Evolutionary conservation across 2,797 vertebrate genomes (phyloP).

Genomic region (Tapera naevia): DNA sequence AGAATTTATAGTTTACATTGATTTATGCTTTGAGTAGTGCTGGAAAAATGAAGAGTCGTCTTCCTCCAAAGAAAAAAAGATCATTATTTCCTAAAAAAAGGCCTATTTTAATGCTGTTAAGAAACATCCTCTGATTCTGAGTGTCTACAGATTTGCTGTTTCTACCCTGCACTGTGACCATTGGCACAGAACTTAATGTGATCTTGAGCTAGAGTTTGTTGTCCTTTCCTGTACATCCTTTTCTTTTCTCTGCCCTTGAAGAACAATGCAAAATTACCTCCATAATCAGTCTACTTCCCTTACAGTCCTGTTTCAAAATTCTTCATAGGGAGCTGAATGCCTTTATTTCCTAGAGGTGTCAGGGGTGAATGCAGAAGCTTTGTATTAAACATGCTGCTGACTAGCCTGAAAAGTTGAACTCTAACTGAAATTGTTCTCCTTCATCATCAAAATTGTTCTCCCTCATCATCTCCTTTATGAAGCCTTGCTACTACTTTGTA

Average conservation of each 20-base stretch:
- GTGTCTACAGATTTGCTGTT: neutral
- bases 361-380: neutral
- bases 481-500: neutral
- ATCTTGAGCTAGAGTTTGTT: neutral
- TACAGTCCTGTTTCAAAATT: neutral
- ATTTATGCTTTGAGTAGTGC: neutral
- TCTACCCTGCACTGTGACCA: neutral
- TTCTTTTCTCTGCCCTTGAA: neutral
- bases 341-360: neutral
- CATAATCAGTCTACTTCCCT: neutral
- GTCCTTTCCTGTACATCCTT: neutral
- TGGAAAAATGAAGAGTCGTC: neutral
- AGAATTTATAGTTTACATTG: neutral
- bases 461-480: neutral
- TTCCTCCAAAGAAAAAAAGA: neutral
- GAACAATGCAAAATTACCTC: neutral
- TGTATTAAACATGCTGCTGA: neutral
- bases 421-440: neutral
- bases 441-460: neutral
- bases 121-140: neutral
- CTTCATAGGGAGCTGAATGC: neutral
- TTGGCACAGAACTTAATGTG: neutral
- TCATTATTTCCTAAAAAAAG: neutral
- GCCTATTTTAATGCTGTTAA: neutral
- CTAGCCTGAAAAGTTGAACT: neutral